Percentiles rank a stretch among this genome's conserved stretches.
These are phyloP conservation scores for Lytechinus variegatus DNA, from an alignment of 35 echinoderm and acorn worm genomes.

Conservation along the genomic window DNA sequence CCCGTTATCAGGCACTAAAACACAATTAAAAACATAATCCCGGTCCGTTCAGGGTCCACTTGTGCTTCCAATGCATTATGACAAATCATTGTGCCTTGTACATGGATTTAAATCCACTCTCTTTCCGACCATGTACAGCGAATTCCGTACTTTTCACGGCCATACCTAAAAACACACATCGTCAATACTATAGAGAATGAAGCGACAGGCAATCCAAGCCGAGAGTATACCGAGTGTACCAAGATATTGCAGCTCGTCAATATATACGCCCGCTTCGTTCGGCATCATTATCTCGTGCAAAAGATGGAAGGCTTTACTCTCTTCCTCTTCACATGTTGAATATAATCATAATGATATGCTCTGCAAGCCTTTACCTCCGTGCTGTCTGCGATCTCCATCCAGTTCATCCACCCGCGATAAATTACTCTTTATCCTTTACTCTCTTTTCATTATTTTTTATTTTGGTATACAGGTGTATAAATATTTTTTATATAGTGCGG, in stretches of 20 bases:
- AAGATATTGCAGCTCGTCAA: conserved; percentile 23
- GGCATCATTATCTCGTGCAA: conserved; percentile 38
- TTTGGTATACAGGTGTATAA: no score
- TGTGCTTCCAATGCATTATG: conserved; percentile 27
- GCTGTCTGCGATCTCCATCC: background rate
- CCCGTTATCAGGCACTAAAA: conserved; percentile 42
- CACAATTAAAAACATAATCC: conserved; percentile 34
- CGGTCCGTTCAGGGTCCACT: conserved; percentile 25
- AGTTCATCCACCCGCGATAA: background rate
- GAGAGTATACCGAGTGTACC: conserved; percentile 15
- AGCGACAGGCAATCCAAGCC: background rate
- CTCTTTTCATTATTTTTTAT: background rate
- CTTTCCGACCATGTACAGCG: conserved; percentile 6
- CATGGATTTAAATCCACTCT: conserved; percentile 37
- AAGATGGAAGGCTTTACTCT: conserved; percentile 41
- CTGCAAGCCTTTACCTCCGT: background rate
- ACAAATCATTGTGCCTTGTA: conserved; percentile 7
- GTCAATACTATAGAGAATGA: background rate
- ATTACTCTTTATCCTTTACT: background rate
- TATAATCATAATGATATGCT: conserved; percentile 48
- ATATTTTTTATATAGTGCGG: no score
- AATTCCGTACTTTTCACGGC: conserved; percentile 13
- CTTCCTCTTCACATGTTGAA: conserved; percentile 21
- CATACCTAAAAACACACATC: conserved; percentile 41
- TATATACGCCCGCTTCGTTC: conserved; percentile 34